A percentile compares a stretch with the other conserved stretches of the same genome.
Evolutionary conservation across 2,113 vertebrate genomes (phyloP).

Genomic region (Gracilinanus agilis): DNA sequence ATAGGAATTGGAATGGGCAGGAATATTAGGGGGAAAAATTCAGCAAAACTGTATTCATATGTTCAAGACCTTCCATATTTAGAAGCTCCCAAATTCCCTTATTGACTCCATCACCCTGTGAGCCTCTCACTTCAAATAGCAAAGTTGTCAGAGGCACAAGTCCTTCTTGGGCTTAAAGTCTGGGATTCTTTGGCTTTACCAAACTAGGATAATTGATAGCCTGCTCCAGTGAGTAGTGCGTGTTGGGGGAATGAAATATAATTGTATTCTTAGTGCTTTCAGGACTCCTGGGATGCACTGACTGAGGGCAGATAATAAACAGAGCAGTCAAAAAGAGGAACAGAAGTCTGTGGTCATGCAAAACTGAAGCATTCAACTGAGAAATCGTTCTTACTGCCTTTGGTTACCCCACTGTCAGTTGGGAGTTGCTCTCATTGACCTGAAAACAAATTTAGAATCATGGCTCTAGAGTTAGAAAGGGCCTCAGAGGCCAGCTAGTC

Average conservation of each 20-base stretch:
- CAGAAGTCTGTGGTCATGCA: neutral
- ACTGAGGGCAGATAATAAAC: neutral
- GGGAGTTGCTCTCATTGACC: neutral
- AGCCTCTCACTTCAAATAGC: neutral
- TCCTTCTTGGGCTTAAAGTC: neutral
- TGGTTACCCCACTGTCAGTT: neutral
- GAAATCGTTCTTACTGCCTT: neutral
- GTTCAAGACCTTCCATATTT: neutral
- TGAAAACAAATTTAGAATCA: neutral
- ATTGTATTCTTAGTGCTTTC: neutral
- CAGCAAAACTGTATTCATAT: neutral
- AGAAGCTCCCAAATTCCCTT: neutral
- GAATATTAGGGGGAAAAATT: too few species aligned
- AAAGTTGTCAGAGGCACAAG: neutral
- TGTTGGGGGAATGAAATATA: neutral
- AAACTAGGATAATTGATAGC: neutral
- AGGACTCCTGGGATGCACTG: neutral
- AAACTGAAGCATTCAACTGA: neutral
- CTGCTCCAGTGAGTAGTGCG: neutral
- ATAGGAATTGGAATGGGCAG: too few species aligned
- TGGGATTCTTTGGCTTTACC: neutral
- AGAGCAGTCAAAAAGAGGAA: neutral
- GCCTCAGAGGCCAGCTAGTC: neutral
- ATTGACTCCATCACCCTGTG: neutral
- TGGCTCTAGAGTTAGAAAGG: neutral